These are phyloP conservation scores for Aphelenchoides avenae DNA, from an alignment of 1,140 invertebrate genomes.

Conservation along the genomic window DNA sequence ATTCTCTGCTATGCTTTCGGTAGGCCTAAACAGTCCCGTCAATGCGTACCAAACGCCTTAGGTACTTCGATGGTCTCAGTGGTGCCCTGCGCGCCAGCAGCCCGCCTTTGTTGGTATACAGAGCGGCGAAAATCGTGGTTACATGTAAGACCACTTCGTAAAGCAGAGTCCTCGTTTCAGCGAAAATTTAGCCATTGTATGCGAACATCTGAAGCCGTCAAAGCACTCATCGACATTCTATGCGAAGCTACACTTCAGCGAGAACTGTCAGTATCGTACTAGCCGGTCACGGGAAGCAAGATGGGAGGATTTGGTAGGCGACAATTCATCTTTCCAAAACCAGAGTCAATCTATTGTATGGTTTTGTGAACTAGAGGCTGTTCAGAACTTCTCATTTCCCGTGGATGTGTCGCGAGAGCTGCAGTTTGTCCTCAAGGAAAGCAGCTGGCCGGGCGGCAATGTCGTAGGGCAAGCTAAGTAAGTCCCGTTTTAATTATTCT, in stretches of 20 bases:
- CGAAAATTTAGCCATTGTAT: slow-evolving; percentile 24
- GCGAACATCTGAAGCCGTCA: slow-evolving; percentile 7
- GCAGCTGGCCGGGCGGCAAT: slow-evolving; percentile 14
- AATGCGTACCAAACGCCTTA: neutral
- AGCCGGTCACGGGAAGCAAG: slow-evolving; percentile 6
- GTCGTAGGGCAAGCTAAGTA: slow-evolving; percentile 40
- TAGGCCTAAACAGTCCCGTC: neutral
- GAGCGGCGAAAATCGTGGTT: slow-evolving; percentile 36
- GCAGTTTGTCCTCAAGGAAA: slow-evolving; percentile 45
- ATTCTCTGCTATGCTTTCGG: slow-evolving; percentile 22
- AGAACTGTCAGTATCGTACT: slow-evolving; percentile 21
- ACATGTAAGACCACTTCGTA: slow-evolving; percentile 4
- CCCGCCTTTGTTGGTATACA: slow-evolving; percentile 53
- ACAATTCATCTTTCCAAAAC: neutral
- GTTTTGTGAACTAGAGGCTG: neutral
- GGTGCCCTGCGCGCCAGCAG: slow-evolving; percentile 60
- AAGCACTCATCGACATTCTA: slow-evolving; percentile 29
- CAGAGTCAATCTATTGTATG: neutral
- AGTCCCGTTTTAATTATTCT: slow-evolving; percentile 31
- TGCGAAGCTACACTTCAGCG: slow-evolving; percentile 27
- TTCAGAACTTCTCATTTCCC: slow-evolving; percentile 37
- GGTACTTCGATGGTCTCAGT: slow-evolving; percentile 60
- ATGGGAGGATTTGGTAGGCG: slow-evolving; percentile 34
- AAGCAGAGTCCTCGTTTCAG: slow-evolving; percentile 7
- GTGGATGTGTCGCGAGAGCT: slow-evolving; percentile 40